These are phyloP conservation scores for Thrips palmi DNA, from an alignment of 1,140 invertebrate genomes.

Conservation along the genomic window DNA sequence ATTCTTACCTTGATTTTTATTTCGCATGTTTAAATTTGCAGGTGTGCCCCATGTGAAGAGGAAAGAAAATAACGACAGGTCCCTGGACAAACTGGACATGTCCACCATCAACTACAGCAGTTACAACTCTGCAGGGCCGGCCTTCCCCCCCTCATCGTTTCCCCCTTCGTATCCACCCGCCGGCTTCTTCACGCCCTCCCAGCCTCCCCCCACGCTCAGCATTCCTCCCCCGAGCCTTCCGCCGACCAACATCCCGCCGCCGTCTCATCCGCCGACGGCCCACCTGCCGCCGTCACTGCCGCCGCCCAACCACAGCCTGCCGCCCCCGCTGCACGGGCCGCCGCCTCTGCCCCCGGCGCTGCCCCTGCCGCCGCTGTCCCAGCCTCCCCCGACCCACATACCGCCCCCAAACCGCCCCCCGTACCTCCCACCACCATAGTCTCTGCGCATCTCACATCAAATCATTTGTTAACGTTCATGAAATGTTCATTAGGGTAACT, in stretches of 20 bases:
- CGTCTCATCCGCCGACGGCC: not conserved
- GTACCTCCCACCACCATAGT: not conserved
- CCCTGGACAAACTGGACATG: no score
- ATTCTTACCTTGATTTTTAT: not conserved
- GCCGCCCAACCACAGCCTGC: no score
- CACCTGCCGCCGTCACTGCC: no score
- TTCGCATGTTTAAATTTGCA: no score
- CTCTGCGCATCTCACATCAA: not conserved
- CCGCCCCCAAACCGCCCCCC: not conserved
- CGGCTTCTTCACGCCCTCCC: conserved; percentile 2
- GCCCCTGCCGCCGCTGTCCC: not conserved
- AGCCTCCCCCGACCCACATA: not conserved
- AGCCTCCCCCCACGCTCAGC: no score
- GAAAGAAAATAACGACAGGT: no score
- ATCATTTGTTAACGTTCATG: conserved; percentile 2
- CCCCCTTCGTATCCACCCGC: no score
- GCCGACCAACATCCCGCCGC: not conserved
- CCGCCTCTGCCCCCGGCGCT: not conserved
- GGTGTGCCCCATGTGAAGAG: no score
- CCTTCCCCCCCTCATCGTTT: no score
- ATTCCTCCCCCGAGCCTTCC: not conserved
- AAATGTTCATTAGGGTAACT: conserved; percentile 7
- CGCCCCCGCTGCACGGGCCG: not conserved
- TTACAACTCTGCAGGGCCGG: no score
- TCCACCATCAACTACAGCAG: no score